phyloP scores from a whole-genome alignment of 1,140 invertebrate species.

The Druon quercuslanigerum region DNA sequence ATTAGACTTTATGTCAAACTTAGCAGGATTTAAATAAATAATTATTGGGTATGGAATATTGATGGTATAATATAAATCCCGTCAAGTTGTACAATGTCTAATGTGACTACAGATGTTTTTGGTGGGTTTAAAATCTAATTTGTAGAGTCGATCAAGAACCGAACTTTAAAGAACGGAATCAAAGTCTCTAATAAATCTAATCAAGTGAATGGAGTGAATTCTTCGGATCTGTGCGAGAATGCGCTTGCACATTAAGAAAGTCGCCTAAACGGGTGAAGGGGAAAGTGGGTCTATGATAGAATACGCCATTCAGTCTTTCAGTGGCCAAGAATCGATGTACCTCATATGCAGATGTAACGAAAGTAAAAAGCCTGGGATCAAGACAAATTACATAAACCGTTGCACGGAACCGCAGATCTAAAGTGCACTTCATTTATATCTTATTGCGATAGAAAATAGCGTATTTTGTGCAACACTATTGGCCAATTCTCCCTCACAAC shows the following conservation, averaged over 20 bases:
- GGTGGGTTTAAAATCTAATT: background rate
- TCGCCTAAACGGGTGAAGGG: slow-evolving; percentile 55
- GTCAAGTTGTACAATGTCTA: too few species aligned
- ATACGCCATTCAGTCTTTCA: slow-evolving; percentile 51
- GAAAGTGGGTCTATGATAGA: slow-evolving; percentile 54
- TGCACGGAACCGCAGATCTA: background rate
- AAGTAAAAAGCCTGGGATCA: slow-evolving; percentile 16
- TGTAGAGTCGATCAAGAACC: background rate
- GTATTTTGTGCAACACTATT: slow-evolving; percentile 24
- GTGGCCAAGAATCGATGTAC: slow-evolving; percentile 23
- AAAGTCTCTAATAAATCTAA: background rate
- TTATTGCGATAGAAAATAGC: slow-evolving; percentile 25
- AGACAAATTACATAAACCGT: slow-evolving; percentile 27
- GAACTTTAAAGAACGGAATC: too few species aligned
- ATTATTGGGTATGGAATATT: too few species aligned
- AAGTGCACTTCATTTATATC: background rate
- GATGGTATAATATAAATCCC: too few species aligned
- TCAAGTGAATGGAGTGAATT: background rate
- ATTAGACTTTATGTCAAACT: too few species aligned
- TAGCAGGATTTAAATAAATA: too few species aligned
- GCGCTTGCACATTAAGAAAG: slow-evolving; percentile 59
- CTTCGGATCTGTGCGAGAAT: slow-evolving; percentile 43
- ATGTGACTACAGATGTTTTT: too few species aligned
- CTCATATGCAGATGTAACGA: slow-evolving; percentile 11
- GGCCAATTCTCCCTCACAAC: slow-evolving; percentile 1